Evolutionary conservation across 2,888 invertebrate species (phyloP), one percentile per base, ranked within the genome.

Genomic region (Sinotaia quadrata): DNA sequence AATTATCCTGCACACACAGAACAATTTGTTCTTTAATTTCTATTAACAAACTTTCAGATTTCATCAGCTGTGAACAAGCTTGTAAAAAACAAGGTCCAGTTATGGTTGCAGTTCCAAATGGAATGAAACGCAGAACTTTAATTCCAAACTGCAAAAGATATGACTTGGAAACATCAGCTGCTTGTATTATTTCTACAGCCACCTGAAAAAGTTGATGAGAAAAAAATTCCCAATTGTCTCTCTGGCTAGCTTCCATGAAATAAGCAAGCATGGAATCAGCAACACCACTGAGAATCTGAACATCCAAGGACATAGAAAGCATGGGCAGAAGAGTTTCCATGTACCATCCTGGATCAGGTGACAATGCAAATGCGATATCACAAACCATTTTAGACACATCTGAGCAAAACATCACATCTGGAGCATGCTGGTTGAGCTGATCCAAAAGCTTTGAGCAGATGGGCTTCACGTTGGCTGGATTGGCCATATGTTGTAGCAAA

Each of bases 401-500:
- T 1, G 37, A 33, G 15, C 44, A 29, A 10, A 58, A 24, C 7
- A 5, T 36, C 2, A 10, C 12, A 37, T 27, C 18, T 1, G 18
- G 3, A 10, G 15, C 34, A 1, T 37, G 24, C 1, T 29, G 15
- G 15, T 33, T 41, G 4, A 85, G 60, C 47, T 85, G 80, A 29
- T 82, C 78, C 57, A 84, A 60, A 60, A 87, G 73, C 61, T 82
- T 79, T n/a, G 76, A 72, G 74, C 81, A 82, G 34, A 87, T 81
- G 12, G 83, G 83, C 67, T 83, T 74, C 2, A 85, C 82, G 77
- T 87, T 88, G 27, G 75, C 71, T 0, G 75, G 66, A 71, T 85
- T 85, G 49, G 85, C 82, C 78, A 87, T 85, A 61, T 79, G 74
- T 72, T 84, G 85, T 54, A 88, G 77, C n/a, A 88, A 72, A 34